Evolutionary conservation across 1,140 invertebrate species (phyloP).

Genomic region (Alviniconcha marisindica): DNA sequence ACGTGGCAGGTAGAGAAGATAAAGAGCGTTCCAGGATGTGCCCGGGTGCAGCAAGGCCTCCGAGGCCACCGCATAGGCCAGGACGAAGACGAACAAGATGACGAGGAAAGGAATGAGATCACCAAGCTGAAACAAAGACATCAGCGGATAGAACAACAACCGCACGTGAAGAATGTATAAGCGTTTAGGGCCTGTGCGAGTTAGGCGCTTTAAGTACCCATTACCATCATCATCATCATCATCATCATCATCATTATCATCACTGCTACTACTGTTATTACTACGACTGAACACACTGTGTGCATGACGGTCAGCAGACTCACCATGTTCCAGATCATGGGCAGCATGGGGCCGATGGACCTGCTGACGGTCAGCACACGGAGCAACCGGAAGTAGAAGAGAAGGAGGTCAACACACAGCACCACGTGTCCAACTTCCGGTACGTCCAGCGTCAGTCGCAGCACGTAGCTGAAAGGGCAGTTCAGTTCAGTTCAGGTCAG

Average conservation of each 20-base stretch:
- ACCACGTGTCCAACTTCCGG: constrained; percentile 64
- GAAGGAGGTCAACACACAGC: constrained; percentile 67
- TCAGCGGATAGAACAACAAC: background rate
- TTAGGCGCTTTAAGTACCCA: no score
- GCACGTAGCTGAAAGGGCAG: background rate
- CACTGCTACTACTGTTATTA: no score
- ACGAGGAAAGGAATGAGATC: constrained; percentile 76
- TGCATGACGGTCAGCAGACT: no score
- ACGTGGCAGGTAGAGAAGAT: constrained; percentile 69
- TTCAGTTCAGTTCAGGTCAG: no score
- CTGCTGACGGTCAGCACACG: constrained; percentile 72
- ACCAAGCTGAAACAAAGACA: constrained; percentile 64
- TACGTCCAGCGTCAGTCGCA: background rate
- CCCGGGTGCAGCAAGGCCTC: constrained; percentile 76
- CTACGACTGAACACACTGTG: no score
- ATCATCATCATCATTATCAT: no score
- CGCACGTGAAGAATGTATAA: background rate
- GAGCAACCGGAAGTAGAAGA: constrained; percentile 69
- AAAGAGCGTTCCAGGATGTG: constrained; percentile 52
- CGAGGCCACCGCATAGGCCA: constrained; percentile 74
- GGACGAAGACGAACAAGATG: constrained; percentile 76
- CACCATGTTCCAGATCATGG: constrained; percentile 78
- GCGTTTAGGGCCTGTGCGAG: no score
- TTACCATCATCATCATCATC: no score
- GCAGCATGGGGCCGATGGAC: constrained; percentile 76